Evolutionary conservation across 2,113 vertebrate genomes (phyloP).

Genomic region (Melanocharis versteri): DNA sequence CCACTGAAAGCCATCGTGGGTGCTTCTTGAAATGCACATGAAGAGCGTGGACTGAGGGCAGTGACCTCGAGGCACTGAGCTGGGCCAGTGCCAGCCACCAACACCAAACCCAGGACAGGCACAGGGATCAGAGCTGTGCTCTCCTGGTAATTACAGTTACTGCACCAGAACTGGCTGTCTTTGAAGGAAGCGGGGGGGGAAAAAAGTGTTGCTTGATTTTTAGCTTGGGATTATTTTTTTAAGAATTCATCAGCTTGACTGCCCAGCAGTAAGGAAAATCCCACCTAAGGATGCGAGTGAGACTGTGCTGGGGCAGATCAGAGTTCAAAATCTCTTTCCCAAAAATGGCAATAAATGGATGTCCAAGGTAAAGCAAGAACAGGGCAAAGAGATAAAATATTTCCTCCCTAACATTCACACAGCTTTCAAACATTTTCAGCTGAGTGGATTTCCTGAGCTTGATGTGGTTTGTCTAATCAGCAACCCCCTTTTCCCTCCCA

Average conservation of each 20-base stretch:
- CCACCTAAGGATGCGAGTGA: background rate
- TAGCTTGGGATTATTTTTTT: background rate
- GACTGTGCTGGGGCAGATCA: background rate
- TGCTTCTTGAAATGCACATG: fast-evolving
- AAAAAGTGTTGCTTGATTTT: background rate
- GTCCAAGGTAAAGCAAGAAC: conserved; percentile 18
- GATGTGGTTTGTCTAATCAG: conserved; percentile 40
- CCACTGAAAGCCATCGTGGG: background rate
- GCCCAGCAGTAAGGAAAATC: background rate
- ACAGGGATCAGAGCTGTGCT: background rate
- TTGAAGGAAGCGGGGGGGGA: background rate
- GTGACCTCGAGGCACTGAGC: fast-evolving
- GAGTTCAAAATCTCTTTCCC: conserved; percentile 33
- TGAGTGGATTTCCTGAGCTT: conserved; percentile 30
- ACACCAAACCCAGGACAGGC: background rate
- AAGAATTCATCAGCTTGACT: background rate
- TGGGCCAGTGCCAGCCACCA: background rate
- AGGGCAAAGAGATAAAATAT: conserved; percentile 25
- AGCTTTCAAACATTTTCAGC: conserved; percentile 47
- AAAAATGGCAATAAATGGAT: conserved; percentile 38
- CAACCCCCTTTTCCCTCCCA: background rate
- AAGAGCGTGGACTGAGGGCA: background rate
- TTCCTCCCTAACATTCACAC: conserved; percentile 3
- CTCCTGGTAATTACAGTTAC: background rate
- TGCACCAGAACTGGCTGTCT: background rate